Base-by-base conservation (phyloP, 2,113 vertebrate species). In the Lichenostomus cassidix region DNA sequence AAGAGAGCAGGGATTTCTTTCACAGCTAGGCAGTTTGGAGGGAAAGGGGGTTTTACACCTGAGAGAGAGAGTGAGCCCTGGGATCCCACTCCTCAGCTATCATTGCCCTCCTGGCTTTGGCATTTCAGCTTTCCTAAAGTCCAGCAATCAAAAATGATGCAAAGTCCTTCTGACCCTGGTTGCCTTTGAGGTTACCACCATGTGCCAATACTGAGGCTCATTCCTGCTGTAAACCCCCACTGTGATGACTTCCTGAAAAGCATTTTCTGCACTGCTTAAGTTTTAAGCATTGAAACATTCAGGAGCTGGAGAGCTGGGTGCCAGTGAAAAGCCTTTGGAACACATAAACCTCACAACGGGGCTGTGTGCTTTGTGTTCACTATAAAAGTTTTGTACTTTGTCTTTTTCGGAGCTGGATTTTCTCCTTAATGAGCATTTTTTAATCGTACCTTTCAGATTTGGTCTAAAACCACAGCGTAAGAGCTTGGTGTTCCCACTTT, bases 151-250 rank as follows among this genome's bases (percentile, higher is more conserved):
- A 22, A 89, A 78, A 33, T 25, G 7, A 24, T 90, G 52, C 41
- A 17, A 69, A 39, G 11, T 39, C 39, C 39, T 39, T 39, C 39
- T 75, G 60, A 42, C 21, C 56, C 16, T 31, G 15, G 7, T 31
- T 86, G 58, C 33, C 53, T 21, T 69, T 79, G 63, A 3, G 1
- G 52, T 46, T 89, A 35, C 12, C 44, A 85, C 70, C 0, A 0
- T 60, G 81, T 1, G 3, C 53, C n/a, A 18, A 14, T 79, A 39
- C 8, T 64, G 69, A 78, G 52, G 10, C 10, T 52, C 37, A 20
- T 73, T 91, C 65, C 21, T 93, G 33, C 56, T 65, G 60, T 50
- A 92, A n/a, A 5, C 10, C 7, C 12, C 12, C 2, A 7, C n/a
- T 65, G 6, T 24, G 60, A 67, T 46, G 71, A 74, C 29, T 35